Base-by-base conservation (phyloP, 1,140 invertebrate genomes). In the Brachionus asplanchnoidis region DNA sequence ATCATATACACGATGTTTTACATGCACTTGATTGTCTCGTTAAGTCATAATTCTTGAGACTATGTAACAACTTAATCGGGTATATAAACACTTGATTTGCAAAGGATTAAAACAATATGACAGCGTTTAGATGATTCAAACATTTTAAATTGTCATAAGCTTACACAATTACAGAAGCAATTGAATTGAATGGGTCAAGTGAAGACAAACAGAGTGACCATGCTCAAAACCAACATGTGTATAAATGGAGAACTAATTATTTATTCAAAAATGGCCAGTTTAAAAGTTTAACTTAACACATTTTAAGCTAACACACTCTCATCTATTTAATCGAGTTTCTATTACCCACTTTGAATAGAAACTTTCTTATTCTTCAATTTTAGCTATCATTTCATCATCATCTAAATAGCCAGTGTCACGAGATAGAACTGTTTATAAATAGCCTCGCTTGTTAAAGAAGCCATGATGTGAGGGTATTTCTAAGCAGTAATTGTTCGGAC, bases 401-500 rank as follows among this genome's bases (percentile, higher is more conserved):
- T 44, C 42, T 2, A 1, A 2, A 44, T 2, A 1, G 1, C 28
- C 42, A 44, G 5, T 60, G 53, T 60, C 53, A 17, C 53, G 53
- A 60, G 9, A 60, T 20, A 60, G 53, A 60, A 60, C 53, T 60
- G 53, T 60, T 60, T 60, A 60, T 60, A 60, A 60, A 60, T 60
- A 60, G 53, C 53, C 53, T 60, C 66, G 66, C 66, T 70, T 70
- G 66, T 14, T n/a, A 70, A n/a, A 7, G 26, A n/a, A 14, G 36
- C 26, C 4, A 40, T 12, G 12, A 32, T 70, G 66, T 28, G 66
- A 40, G 66, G 66, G 36, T 70, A 40, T 70, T 70, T 70, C 6
- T 36, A 70, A 70, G 66, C 66, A 70, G 66, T 70, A 70, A 36
- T 32, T 28, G 36, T 70, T 70, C 36, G 66, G 66, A 32, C 66